Conservation (phyloP, 2,113 vertebrate genomes). For the Carettochelys insculpta region DNA sequence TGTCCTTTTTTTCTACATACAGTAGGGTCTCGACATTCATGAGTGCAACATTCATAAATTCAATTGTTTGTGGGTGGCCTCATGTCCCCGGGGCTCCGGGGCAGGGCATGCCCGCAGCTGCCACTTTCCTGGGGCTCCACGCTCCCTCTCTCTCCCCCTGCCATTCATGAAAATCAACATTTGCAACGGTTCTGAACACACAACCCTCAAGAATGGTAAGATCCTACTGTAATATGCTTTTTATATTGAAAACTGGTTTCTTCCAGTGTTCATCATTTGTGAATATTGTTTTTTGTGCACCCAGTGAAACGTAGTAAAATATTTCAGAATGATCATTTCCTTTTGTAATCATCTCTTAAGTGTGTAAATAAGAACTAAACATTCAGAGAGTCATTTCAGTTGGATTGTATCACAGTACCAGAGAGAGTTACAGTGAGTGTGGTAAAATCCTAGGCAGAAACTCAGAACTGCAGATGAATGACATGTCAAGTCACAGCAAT, state of each 20-base stretch:
- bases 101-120: too few relatives aligned
- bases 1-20: neutral
- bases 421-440: neutral
- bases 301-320: neutral
- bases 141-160: too few relatives aligned
- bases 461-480: neutral
- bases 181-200: too few relatives aligned
- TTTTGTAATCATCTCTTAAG: neutral
- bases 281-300: neutral
- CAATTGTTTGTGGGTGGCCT: too few relatives aligned
- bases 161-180: too few relatives aligned
- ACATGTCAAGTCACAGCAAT: neutral
- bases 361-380: neutral
- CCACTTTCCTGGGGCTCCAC: too few relatives aligned
- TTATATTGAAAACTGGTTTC: neutral
- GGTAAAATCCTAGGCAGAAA: neutral
- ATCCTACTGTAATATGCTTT: neutral
- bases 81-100: too few relatives aligned
- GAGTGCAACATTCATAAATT: too few relatives aligned
- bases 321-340: neutral
- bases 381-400: conserved; percentile 2
- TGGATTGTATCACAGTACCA: neutral
- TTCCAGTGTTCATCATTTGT: neutral
- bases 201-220: too few relatives aligned
- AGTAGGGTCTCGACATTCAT: too few relatives aligned